These are phyloP conservation scores for Neomonachus schauinslandi DNA, from an alignment of 2,113 vertebrate species.

Conservation along the genomic window DNA sequence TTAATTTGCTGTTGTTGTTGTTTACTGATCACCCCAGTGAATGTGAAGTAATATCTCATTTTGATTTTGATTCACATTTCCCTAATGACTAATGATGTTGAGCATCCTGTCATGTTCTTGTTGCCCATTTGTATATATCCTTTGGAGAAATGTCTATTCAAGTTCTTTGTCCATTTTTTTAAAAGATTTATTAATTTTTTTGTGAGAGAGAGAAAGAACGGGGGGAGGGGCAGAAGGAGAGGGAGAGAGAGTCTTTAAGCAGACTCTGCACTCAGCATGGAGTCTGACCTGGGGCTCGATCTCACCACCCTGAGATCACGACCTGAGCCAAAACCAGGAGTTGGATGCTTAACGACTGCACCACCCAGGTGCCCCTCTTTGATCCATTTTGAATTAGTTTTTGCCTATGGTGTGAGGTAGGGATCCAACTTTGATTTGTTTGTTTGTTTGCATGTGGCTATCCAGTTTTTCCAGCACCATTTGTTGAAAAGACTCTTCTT, in stretches of 20 bases:
- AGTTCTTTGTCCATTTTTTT: constrained; percentile 2
- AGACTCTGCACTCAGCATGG: neutral
- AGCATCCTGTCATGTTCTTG: neutral
- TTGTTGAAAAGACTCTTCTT: constrained; percentile 28
- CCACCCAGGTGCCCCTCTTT: neutral
- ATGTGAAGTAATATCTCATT: neutral
- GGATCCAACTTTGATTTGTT: neutral
- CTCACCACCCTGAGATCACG: neutral
- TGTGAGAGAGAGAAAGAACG: neutral
- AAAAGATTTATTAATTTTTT: neutral
- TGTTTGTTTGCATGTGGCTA: neutral
- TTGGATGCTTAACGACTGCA: neutral
- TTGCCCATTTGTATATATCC: neutral
- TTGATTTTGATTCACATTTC: constrained; percentile 3
- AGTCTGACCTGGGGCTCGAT: neutral
- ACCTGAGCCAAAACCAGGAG: neutral
- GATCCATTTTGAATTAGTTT: constrained; percentile 4
- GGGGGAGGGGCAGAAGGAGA: neutral
- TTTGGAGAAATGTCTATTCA: neutral
- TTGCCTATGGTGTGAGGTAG: neutral
- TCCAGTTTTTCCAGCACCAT: neutral
- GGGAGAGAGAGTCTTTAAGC: neutral
- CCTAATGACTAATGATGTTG: neutral
- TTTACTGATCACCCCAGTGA: neutral
- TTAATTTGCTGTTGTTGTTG: neutral